Evolutionary conservation across 2,797 vertebrate genomes (phyloP).

Genomic region (Tamandua tetradactyla): DNA sequence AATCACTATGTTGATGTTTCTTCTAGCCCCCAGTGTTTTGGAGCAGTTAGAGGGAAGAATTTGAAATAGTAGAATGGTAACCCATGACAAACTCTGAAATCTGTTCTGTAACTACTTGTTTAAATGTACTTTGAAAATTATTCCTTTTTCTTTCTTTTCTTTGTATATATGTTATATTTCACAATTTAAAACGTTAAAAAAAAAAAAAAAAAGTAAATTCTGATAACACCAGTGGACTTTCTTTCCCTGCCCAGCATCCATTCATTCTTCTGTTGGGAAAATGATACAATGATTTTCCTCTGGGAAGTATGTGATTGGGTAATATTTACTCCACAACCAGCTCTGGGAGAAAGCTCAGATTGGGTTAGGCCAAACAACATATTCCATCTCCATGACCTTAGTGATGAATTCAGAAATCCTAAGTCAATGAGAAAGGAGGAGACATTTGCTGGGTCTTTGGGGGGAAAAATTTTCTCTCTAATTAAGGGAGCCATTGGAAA

Average conservation of each 20-base stretch:
- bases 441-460: not conserved
- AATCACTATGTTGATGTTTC: too few species aligned
- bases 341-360: not conserved
- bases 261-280: not conserved
- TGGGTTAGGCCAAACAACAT: not conserved
- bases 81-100: too few species aligned
- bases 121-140: too few species aligned
- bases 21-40: too few species aligned
- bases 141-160: too few species aligned
- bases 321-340: not conserved
- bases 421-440: not conserved
- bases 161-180: too few species aligned
- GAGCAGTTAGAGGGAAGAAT: too few species aligned
- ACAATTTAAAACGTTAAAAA: too few species aligned
- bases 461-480: not conserved
- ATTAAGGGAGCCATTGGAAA: not conserved
- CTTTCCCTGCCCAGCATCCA: not conserved
- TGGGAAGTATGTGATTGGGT: not conserved
- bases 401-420: not conserved
- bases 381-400: not conserved
- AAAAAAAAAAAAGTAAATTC: not conserved
- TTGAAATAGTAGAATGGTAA: too few species aligned
- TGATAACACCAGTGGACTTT: not conserved
- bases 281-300: not conserved
- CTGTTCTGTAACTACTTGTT: too few species aligned